Conservation (phyloP, 2,797 vertebrate species). For the Spondyliosoma cantharus region DNA sequence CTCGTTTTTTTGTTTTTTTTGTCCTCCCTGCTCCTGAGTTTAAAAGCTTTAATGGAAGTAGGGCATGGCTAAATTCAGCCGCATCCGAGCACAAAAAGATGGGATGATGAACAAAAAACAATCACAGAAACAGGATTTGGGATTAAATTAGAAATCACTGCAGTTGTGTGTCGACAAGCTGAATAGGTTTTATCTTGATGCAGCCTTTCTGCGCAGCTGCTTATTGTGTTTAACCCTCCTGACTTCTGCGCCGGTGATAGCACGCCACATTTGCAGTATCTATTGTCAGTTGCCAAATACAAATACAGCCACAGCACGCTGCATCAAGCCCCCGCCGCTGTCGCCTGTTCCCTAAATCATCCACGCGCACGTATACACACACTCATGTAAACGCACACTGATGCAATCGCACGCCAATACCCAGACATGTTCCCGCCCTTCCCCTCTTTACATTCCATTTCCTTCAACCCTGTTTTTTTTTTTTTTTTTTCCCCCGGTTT, state of each 20-base stretch:
- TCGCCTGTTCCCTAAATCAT: slow-evolving; percentile 54
- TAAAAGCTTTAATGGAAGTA: slow-evolving; percentile 44
- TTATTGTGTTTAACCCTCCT: slow-evolving; percentile 66
- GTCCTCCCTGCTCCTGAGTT: slow-evolving; percentile 20
- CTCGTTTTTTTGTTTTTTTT: slow-evolving; percentile 7
- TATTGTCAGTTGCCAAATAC: slow-evolving; percentile 53
- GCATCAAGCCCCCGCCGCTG: slow-evolving; percentile 64
- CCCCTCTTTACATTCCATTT: slow-evolving; percentile 37
- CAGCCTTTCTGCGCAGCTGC: slow-evolving; percentile 37
- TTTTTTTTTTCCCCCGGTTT: not conserved
- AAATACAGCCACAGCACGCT: slow-evolving; percentile 52
- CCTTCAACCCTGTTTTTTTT: not conserved
- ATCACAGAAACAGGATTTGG: slow-evolving; percentile 49
- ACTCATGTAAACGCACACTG: slow-evolving; percentile 48
- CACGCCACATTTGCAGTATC: slow-evolving; percentile 72
- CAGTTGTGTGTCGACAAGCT: slow-evolving; percentile 27
- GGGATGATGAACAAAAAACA: slow-evolving; percentile 49
- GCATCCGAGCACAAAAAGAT: slow-evolving; percentile 30
- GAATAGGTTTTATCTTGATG: slow-evolving; percentile 47
- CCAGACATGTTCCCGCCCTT: slow-evolving; percentile 44
- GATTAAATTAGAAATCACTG: slow-evolving; percentile 51
- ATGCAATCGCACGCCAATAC: slow-evolving; percentile 76
- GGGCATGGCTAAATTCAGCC: slow-evolving; percentile 44
- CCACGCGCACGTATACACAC: slow-evolving; percentile 16
- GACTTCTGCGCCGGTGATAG: slow-evolving; percentile 55